Evolutionary conservation across 2,113 vertebrate species (phyloP).

Genomic region (Grus americana): DNA sequence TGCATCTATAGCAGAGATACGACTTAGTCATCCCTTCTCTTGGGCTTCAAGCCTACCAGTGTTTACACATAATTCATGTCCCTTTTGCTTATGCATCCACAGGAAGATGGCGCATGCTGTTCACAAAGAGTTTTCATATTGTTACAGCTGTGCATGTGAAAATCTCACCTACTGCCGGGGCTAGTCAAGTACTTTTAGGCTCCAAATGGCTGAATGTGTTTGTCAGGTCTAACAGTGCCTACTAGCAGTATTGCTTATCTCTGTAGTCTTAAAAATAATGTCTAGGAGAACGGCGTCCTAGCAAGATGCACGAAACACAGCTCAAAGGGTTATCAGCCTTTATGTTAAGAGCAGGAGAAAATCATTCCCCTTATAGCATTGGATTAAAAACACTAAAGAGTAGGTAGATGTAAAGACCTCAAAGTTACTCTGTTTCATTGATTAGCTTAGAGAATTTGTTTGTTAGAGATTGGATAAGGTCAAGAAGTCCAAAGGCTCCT

Average conservation of each 20-base stretch:
- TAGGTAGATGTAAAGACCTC: background rate
- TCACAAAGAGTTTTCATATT: background rate
- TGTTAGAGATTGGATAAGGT: slow-evolving; percentile 6
- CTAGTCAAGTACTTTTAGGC: background rate
- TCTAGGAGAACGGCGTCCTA: background rate
- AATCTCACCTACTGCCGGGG: background rate
- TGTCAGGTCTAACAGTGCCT: background rate
- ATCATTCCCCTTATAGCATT: background rate
- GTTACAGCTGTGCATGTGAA: background rate
- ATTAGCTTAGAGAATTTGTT: slow-evolving; percentile 30
- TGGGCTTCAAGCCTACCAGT: background rate
- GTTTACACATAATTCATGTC: slow-evolving; percentile 21
- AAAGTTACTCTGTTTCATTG: slow-evolving; percentile 13
- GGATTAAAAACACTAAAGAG: background rate
- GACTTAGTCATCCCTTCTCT: background rate
- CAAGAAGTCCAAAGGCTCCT: slow-evolving; percentile 24
- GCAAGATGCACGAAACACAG: background rate
- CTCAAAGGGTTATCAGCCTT: background rate
- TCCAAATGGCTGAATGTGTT: background rate
- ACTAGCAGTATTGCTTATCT: background rate
- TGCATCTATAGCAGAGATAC: background rate
- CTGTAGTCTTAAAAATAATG: background rate
- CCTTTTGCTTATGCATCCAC: background rate
- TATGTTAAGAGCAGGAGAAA: background rate
- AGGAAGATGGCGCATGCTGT: background rate